Conservation (phyloP, 1,140 invertebrate species). For the Orius insidiosus region DNA sequence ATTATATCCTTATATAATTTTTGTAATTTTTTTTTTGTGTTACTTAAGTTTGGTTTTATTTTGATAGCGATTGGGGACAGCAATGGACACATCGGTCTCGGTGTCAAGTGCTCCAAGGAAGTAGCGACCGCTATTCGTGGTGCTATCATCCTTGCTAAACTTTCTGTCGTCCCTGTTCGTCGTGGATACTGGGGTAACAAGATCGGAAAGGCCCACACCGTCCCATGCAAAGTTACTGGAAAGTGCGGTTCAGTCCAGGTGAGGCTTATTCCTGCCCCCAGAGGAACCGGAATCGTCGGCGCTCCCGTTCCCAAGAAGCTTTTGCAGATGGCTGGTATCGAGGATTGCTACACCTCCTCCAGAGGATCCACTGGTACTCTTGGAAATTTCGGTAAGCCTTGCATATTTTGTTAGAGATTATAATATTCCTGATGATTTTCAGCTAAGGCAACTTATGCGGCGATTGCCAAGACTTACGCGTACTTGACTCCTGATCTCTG, state of each 20-base stretch:
- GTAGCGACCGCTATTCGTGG: constrained; percentile 98
- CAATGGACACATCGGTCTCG: constrained; percentile 97
- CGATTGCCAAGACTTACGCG: constrained; percentile 95
- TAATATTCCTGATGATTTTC: constrained; percentile 15
- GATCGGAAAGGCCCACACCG: constrained; percentile 97
- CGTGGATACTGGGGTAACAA: constrained; percentile 99
- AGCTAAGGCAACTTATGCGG: constrained; percentile 97
- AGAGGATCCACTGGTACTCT: constrained; percentile 93
- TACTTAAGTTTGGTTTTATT: constrained; percentile 8
- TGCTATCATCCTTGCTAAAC: constrained; percentile 94
- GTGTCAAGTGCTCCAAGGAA: constrained; percentile 99
- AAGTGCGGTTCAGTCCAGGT: constrained; percentile 98
- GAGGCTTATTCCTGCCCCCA: constrained; percentile 91
- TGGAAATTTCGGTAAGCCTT: constrained; percentile 71
- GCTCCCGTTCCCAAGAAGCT: constrained; percentile 98
- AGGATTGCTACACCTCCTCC: constrained; percentile 97
- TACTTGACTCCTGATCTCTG: constrained; percentile 97
- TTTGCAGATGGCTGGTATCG: constrained; percentile 96
- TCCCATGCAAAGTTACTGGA: constrained; percentile 98
- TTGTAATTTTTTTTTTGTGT: neutral
- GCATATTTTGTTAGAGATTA: neutral
- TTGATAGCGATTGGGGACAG: constrained; percentile 93
- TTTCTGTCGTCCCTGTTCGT: constrained; percentile 95
- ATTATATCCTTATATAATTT: neutral
- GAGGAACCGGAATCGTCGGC: constrained; percentile 98